Conservation (phyloP, 2,888 invertebrate species). For the Coremacera marginata region DNA sequence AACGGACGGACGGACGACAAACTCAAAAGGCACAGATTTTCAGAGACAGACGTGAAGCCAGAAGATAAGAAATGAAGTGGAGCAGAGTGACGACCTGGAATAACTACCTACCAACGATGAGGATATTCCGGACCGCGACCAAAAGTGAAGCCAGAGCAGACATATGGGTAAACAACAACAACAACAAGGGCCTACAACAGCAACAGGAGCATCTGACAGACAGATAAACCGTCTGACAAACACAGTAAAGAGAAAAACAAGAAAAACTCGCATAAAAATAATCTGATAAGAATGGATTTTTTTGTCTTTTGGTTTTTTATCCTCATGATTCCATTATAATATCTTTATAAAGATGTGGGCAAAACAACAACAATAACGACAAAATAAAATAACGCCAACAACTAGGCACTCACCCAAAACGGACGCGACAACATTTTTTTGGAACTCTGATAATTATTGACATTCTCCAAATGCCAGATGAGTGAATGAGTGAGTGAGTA, state of each 20-base stretch:
- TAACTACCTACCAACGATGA: constrained; percentile 13
- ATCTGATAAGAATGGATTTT: constrained; percentile 26
- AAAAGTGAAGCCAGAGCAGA: constrained; percentile 4
- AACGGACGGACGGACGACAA: neutral
- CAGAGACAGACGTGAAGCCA: neutral
- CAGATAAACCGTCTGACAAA: neutral
- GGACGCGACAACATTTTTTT: neutral
- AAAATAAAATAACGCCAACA: neutral
- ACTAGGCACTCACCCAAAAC: neutral
- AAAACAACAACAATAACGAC: neutral
- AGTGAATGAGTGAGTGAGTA: neutral
- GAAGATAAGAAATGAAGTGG: neutral
- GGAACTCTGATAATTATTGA: constrained; percentile 18
- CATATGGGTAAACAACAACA: neutral
- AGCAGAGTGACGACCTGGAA: neutral
- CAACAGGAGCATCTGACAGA: neutral
- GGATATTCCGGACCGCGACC: neutral
- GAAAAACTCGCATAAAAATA: neutral
- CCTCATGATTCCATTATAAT: too few relatives aligned
- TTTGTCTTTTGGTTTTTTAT: neutral
- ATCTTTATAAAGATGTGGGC: neutral
- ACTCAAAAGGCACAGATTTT: neutral
- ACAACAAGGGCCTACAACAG: neutral
- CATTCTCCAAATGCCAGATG: constrained; percentile 5
- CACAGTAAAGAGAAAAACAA: neutral